Conservation (phyloP, 2,113 vertebrate genomes). For the Otolemur garnettii region DNA sequence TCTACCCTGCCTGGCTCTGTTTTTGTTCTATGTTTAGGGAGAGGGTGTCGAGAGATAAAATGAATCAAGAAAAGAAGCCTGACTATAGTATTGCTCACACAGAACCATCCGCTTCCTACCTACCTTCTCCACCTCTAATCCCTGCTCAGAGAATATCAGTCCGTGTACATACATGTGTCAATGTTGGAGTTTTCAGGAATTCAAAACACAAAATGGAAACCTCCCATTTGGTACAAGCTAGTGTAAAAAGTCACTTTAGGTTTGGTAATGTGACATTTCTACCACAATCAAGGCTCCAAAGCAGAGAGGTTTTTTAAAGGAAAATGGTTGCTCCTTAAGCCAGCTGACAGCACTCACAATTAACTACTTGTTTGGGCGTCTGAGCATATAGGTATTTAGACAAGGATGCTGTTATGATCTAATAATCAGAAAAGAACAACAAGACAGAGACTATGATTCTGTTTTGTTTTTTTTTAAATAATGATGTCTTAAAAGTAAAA, state of each 20-base stretch:
- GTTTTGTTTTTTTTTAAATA: background rate
- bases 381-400: background rate
- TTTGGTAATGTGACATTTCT: conserved; percentile 24
- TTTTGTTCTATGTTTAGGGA: background rate
- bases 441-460: background rate
- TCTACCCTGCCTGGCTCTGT: background rate
- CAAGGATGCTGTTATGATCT: background rate
- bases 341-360: background rate
- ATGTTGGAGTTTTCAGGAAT: background rate
- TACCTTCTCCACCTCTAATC: background rate
- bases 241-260: background rate
- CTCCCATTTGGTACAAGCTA: background rate
- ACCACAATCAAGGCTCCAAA: background rate
- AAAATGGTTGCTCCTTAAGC: background rate
- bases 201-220: background rate
- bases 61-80: background rate
- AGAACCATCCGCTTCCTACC: background rate
- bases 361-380: background rate
- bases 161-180: background rate
- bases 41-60: background rate
- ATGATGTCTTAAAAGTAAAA: background rate
- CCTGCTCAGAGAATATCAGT: background rate
- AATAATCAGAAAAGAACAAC: conserved; percentile 46
- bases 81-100: background rate
- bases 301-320: background rate